Base-by-base conservation (phyloP, 1,140 invertebrate genomes). In the Zaprionus davidi region DNA sequence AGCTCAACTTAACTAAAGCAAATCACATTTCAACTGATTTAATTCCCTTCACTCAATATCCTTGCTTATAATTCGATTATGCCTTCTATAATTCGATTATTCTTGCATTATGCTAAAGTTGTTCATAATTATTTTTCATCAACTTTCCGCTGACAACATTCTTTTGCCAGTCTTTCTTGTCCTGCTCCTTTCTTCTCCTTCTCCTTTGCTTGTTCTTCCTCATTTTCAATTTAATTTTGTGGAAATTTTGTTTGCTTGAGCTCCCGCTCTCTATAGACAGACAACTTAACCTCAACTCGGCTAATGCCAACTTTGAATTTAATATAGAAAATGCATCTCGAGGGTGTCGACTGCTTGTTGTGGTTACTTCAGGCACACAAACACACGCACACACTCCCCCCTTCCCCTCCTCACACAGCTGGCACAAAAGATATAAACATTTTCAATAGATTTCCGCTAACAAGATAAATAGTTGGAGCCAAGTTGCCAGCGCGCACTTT, bases 381-480 rank as follows among this genome's bases (percentile, higher is more conserved):
- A 41, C 38, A 41, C 38, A 41, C 9, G 13, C 36, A 38, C 36
- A 38, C 41, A 58, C 49, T 55, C 22, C n/a, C 31, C 72, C 41
- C 24, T 24, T 24, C 4, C 24, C 24, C 0, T 4, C 0, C 24
- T 17, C 15, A 49, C 9, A 38, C 5, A 60, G 38, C n/a, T 22
- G 20, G 22, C 64, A 82, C 59, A 86, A 80, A 63, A 57, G 64
- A 86, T 73, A 86, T 87, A 86, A 88, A 81, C 84, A 88, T 88
- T 90, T 88, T 88, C 84, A 81, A 88, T 88, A 88, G 84, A 88
- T 88, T 88, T 88, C 78, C 80, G 81, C 81, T 81, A 88, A 88
- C 84, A 88, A 88, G 84, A 88, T 88, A 88, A 88, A 88, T 88
- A 88, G 84, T 88, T 81, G 56, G 67, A 83, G 71, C 79, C 76